These are phyloP conservation scores for Hafferia zeledoni DNA, from an alignment of 2,797 vertebrate species.

Conservation along the genomic window DNA sequence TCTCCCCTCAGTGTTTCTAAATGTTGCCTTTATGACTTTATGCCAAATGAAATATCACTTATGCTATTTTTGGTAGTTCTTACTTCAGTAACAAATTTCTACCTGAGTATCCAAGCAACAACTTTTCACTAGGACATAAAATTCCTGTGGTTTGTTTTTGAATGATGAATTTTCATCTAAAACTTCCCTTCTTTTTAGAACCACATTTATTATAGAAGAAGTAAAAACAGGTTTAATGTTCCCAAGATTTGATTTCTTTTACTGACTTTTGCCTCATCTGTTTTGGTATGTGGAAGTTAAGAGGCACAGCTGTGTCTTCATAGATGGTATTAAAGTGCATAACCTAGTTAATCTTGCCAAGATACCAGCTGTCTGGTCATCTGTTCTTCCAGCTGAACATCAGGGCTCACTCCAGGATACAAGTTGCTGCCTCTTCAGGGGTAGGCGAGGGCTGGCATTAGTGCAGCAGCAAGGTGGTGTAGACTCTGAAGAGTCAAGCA, in stretches of 20 bases:
- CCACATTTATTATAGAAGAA: not conserved
- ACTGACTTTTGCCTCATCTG: not conserved
- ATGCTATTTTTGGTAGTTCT: slow-evolving; percentile 15
- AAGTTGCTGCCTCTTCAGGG: not conserved
- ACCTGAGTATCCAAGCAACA: not conserved
- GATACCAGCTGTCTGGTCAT: not conserved
- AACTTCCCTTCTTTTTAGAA: not conserved
- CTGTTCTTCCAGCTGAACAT: not conserved
- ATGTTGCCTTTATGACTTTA: not conserved
- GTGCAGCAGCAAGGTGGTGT: not conserved
- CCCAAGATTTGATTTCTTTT: not conserved
- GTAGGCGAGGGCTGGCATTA: not conserved
- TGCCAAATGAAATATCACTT: not conserved
- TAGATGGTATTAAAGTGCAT: not conserved
- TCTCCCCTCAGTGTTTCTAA: not conserved
- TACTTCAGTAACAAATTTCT: not conserved
- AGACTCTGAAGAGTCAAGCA: not conserved
- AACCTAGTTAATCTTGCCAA: slow-evolving; percentile 11
- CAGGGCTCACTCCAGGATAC: not conserved
- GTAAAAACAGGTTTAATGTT: not conserved
- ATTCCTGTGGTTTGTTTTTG: not conserved
- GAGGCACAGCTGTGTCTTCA: not conserved
- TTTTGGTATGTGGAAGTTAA: not conserved
- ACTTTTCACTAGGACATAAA: not conserved
- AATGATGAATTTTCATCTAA: not conserved